Evolutionary conservation across 2,888 invertebrate species (phyloP), one percentile per base, ranked within the genome.

Genomic region (Aplocera efformata): DNA sequence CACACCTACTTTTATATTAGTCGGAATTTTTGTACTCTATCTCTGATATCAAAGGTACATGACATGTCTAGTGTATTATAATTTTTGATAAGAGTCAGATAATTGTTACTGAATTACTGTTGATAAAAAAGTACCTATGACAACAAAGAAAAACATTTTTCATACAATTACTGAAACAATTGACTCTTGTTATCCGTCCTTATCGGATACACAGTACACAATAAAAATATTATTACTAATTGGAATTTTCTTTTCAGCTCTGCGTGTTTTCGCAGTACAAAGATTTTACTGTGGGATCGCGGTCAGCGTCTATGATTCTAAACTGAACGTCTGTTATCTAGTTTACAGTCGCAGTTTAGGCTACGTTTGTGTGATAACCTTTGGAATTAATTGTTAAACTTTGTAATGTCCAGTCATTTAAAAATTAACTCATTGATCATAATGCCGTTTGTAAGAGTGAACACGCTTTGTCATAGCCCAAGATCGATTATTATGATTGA

Each of bases 191-290:
- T n/a, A n/a, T n/a, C n/a, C n/a, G n/a, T n/a, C n/a, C n/a, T n/a
- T n/a, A n/a, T n/a, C n/a, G n/a, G n/a, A n/a, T n/a, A n/a, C n/a
- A n/a, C n/a, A n/a, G n/a, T n/a, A n/a, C n/a, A n/a, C n/a, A n/a
- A n/a, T n/a, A n/a, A n/a, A n/a, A n/a, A n/a, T n/a, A n/a, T n/a
- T n/a, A n/a, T n/a, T n/a, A n/a, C n/a, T n/a, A 17, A 17, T 17
- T 5, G 13, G 13, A 17, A 17, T 17, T 17, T 17, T 65, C 58
- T 65, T 93, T 92, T 59, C 91, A 96, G 96, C 94, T 96, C 60
- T 95, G 95, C 63, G 96, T 97, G 46, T 97, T 97, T 81, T 96
- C 96, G 40, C 96, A 96, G 76, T 97, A 96, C 80, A 96, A 96
- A 90, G 97, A 97, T 90, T 96, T 96, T 80, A 95, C 94, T 49